Evolutionary conservation across 2,113 vertebrate species (phyloP).

Genomic region (Sminthopsis crassicaudata): DNA sequence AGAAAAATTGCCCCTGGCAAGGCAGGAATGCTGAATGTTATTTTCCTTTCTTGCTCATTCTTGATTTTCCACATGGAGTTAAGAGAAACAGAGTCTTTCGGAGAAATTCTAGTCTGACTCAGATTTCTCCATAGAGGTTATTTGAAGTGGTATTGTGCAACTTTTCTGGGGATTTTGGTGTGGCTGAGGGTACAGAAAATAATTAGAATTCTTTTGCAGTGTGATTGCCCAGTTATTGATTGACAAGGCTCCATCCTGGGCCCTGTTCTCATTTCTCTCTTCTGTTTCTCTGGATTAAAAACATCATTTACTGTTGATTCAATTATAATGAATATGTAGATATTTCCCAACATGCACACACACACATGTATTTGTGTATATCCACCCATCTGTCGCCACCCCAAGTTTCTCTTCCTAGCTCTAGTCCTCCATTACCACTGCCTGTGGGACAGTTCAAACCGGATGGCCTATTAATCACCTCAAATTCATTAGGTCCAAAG

Average conservation of each 20-base stretch:
- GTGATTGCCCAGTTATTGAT: slow-evolving; percentile 63
- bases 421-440: neutral
- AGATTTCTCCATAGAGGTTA: slow-evolving; percentile 43
- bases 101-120: slow-evolving; percentile 60
- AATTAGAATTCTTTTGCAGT: slow-evolving; percentile 80
- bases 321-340: neutral
- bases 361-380: neutral
- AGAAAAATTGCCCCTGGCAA: slow-evolving; percentile 58
- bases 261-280: neutral
- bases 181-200: slow-evolving; percentile 71
- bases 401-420: neutral
- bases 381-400: neutral
- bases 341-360: neutral
- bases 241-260: neutral
- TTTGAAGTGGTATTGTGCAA: slow-evolving; percentile 74
- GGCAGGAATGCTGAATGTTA: slow-evolving; percentile 37
- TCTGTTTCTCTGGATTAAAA: neutral
- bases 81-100: slow-evolving; percentile 44
- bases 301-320: neutral
- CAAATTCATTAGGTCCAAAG: neutral
- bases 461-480: neutral
- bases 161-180: slow-evolving; percentile 69
- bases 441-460: neutral
- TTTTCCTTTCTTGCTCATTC: slow-evolving; percentile 42
- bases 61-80: slow-evolving; percentile 49